Evolutionary conservation across 37 sponge, comb jelly and placozoan genomes (phyloP).

Genomic region (Geodia barretti): DNA sequence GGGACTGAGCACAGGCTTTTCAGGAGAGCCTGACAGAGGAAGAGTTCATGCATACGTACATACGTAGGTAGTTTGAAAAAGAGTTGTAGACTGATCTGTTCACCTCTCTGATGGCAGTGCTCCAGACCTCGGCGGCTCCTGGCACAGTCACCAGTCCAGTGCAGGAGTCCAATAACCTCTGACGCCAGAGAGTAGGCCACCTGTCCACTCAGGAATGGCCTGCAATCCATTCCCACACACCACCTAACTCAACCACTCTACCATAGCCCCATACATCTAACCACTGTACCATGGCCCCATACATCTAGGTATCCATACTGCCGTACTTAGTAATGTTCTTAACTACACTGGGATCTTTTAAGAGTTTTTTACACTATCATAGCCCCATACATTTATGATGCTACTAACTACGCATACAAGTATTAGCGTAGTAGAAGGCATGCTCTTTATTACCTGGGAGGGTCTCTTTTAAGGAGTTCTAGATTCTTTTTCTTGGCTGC

Average conservation of each 20-base stretch:
- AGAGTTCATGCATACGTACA: too few species aligned
- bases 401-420: too few species aligned
- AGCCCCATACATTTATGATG: too few species aligned
- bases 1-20: slow-evolving; percentile 50
- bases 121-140: slow-evolving; percentile 83
- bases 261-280: too few species aligned
- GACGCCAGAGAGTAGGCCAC: slow-evolving; percentile 92
- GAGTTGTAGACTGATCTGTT: too few species aligned
- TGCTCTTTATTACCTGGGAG: slow-evolving; percentile 21
- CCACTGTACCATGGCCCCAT: too few species aligned
- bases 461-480: slow-evolving; percentile 79
- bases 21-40: slow-evolving; percentile 34
- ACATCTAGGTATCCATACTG: neutral
- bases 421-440: neutral
- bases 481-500: slow-evolving; percentile 92
- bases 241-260: too few species aligned
- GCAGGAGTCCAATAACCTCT: slow-evolving; percentile 88
- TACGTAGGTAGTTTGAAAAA: too few species aligned
- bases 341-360: too few species aligned
- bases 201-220: slow-evolving; percentile 95
- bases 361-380: too few species aligned
- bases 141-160: slow-evolving; percentile 75
- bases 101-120: slow-evolving; percentile 82
- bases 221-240: too few species aligned
- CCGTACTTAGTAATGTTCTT: too few species aligned